Evolutionary conservation across 2,113 vertebrate species (phyloP), one percentile per base, ranked within the genome.

Genomic region (Isurus oxyrinchus): DNA sequence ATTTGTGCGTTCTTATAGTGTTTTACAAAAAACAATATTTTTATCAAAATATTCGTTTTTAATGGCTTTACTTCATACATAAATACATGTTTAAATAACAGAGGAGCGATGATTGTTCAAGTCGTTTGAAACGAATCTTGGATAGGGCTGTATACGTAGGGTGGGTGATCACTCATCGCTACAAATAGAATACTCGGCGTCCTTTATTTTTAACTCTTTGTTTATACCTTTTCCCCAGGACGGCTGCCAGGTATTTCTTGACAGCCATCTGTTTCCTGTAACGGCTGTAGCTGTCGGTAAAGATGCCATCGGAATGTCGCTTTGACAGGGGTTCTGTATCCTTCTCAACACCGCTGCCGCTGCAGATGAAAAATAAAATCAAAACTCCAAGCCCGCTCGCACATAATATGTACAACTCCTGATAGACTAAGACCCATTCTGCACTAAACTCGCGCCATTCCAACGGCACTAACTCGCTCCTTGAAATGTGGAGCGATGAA

Each of bases 211-310:
- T 99, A 99, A 99, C 98, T 98, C 99, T 99, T 98, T 99, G 99
- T 99, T 99, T 99, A 98, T 99, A 99, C 99, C 99, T 99, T 99
- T 99, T 99, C 98, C 99, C 99, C 97, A 99, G 98, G 97, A 99
- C 99, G 0, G 99, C 99, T 40, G 99, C 99, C 98, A 99, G 98
- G 98, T 99, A 99, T 98, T 99, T 99, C 98, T 99, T 99, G 97
- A 99, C 99, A 97, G 99, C 99, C 99, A 99, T 99, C 98, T 99
- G 99, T 98, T 99, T 99, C 97, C 99, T 97, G 98, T 99, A 99
- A 98, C 99, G 99, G 97, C 99, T 99, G 98, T 99, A 99, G 98
- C 99, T 99, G 98, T 99, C 99, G 23, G 99, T 99, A 98, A 99
- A 99, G 98, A 99, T 99, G 96, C 99, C 99, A 96, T 99, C 99